Evolutionary conservation across 2,113 vertebrate genomes (phyloP).

Genomic region (pig (Sus scrofa)): DNA sequence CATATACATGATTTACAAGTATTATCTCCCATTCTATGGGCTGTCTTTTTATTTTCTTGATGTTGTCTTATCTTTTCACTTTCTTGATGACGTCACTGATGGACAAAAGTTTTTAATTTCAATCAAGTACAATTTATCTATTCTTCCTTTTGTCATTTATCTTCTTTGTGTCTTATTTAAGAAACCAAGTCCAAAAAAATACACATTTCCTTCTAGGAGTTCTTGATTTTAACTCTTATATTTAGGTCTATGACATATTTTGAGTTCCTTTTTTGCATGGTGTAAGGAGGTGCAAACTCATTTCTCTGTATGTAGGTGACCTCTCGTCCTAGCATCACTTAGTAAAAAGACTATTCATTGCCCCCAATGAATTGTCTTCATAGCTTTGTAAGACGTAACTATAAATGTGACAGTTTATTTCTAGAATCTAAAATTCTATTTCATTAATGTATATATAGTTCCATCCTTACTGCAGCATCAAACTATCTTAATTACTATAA

Average conservation of each 20-base stretch:
- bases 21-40: not conserved
- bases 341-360: constrained; percentile 17
- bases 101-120: constrained; percentile 16
- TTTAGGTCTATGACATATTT: not conserved
- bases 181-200: not conserved
- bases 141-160: constrained; percentile 32
- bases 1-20: not conserved
- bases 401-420: not conserved
- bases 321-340: constrained; percentile 3
- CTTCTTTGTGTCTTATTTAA: not conserved
- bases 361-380: not conserved
- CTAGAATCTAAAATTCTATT: not conserved
- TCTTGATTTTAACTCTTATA: constrained; percentile 17
- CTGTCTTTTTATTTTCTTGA: not conserved
- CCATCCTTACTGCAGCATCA: not conserved
- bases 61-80: not conserved
- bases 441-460: not conserved
- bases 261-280: not conserved
- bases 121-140: not conserved
- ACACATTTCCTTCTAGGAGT: not conserved
- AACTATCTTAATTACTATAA: not conserved
- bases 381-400: not conserved
- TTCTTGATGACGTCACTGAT: not conserved
- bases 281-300: not conserved
- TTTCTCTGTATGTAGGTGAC: not conserved